These are phyloP conservation scores for Acheta domesticus DNA, from an alignment of 2,888 invertebrate genomes.

Conservation along the genomic window DNA sequence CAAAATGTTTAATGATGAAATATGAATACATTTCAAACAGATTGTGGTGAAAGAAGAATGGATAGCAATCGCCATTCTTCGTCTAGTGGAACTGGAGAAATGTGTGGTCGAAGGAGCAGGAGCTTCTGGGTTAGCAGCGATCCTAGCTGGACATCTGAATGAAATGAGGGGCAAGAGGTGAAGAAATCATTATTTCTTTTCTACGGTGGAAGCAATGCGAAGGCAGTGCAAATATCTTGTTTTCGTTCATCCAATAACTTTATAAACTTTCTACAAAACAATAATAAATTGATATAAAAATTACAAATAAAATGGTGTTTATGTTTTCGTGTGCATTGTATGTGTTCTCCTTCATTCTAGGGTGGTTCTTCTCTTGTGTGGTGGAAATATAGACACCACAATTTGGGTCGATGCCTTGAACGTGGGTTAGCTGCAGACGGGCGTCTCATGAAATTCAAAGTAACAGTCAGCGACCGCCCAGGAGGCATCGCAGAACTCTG, in stretches of 20 bases:
- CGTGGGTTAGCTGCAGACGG: slow-evolving; percentile 85
- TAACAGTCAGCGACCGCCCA: slow-evolving; percentile 79
- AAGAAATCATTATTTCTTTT: slow-evolving; percentile 37
- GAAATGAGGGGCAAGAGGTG: slow-evolving; percentile 79
- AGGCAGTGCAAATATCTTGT: too few relatives aligned
- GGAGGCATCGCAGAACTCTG: slow-evolving; percentile 85
- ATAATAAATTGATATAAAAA: too few relatives aligned
- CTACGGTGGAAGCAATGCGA: neutral
- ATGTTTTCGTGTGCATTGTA: neutral
- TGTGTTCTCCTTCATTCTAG: slow-evolving; percentile 50
- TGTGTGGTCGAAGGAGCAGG: slow-evolving; percentile 91
- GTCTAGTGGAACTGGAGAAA: slow-evolving; percentile 78
- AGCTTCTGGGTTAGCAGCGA: slow-evolving; percentile 79
- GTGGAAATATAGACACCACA: slow-evolving; percentile 90
- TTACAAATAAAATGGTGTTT: neutral
- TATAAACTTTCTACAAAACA: neutral
- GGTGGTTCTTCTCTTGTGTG: slow-evolving; percentile 78
- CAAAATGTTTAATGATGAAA: too few relatives aligned
- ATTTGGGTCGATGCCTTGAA: slow-evolving; percentile 84
- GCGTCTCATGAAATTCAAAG: slow-evolving; percentile 68
- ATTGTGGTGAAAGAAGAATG: slow-evolving; percentile 77
- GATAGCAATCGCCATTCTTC: slow-evolving; percentile 76
- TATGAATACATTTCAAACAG: slow-evolving; percentile 43
- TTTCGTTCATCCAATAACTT: too few relatives aligned
- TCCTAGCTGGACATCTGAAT: slow-evolving; percentile 74